A percentile compares a stretch with the other conserved stretches of the same genome.
Evolutionary conservation across 2,888 invertebrate genomes (phyloP).

Genomic region (Andrena praecox): DNA sequence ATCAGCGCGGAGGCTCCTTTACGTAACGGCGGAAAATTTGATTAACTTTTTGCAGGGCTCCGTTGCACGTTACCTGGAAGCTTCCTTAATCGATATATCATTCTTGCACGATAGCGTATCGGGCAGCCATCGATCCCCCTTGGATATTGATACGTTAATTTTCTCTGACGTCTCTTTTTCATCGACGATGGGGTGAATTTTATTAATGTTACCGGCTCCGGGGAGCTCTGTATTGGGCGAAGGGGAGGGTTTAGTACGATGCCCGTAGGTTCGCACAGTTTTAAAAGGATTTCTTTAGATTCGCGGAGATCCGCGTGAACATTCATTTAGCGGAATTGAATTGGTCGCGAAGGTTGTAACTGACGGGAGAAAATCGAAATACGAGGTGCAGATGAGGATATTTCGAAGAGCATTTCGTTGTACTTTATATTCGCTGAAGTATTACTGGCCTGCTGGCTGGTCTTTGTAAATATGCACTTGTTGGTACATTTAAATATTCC

Average conservation of each 20-base stretch:
- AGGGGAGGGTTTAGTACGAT: not conserved
- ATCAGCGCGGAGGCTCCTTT: conserved; percentile 28
- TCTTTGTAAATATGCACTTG: not conserved
- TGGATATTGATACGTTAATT: not conserved
- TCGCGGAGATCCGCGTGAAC: not conserved
- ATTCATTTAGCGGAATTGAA: not conserved
- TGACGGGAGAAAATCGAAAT: not conserved
- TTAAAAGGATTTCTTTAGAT: not conserved
- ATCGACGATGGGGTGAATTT: not conserved
- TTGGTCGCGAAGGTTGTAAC: not conserved
- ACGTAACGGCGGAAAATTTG: conserved; percentile 48
- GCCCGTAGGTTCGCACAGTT: not conserved
- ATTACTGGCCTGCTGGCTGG: too few species aligned
- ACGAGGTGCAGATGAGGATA: not conserved
- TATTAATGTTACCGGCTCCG: not conserved
- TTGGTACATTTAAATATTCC: not conserved
- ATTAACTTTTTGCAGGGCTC: conserved; percentile 28
- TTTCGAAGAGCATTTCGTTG: too few species aligned
- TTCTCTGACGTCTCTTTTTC: not conserved
- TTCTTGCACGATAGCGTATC: not conserved
- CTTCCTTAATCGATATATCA: conserved; percentile 12
- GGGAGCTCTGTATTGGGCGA: too few species aligned
- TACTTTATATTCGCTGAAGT: too few species aligned
- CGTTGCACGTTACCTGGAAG: conserved; percentile 9
- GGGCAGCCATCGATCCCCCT: not conserved